Evolutionary conservation across 2,888 invertebrate genomes (phyloP), one percentile per base, ranked within the genome.

Genomic region (Suillia variegata): DNA sequence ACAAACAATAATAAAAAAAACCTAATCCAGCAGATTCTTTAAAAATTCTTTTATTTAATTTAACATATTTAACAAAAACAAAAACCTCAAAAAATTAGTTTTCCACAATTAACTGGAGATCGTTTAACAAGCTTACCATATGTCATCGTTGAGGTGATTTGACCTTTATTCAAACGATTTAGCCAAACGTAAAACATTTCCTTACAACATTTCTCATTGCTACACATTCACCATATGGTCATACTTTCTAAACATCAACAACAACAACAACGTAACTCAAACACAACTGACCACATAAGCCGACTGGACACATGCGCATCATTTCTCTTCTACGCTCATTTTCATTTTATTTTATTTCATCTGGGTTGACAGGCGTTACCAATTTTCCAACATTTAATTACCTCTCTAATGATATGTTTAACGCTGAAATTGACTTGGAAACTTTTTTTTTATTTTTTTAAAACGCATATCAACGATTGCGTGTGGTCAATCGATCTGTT

Each of bases 341-440:
- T 38, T n/a, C n/a, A 38, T n/a, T 38, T 38, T n/a, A 5, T 5
- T 45, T 45, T 45, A 5, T 45, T 17, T 38, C 38, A 13, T 13
- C 13, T 18, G 45, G 5, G 4, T 45, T 66, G 67, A 67, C 67
- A 67, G 67, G 67, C 67, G 67, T 67, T 66, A 61, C 62, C 67
- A 67, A 67, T 64, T 67, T 62, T 57, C 56, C 51, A 58, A 67
- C 62, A 63, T 62, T 45, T 45, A 45, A 45, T 45, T 45, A 45
- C 45, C 45, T 45, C n/a, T n/a, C n/a, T 45, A 45, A 45, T 45
- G 17, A 45, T 20, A 20, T n/a, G 20, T 18, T 45, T 45, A 18
- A 45, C 26, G 26, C 26, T 10, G 26, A 5, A 26, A 26, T 6
- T 6, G 26, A 10, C 26, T 10, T 6, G 6, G 10, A 26, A 10